Evolutionary conservation across 2,888 invertebrate genomes (phyloP), one percentile per base, ranked within the genome.

Genomic region (Brachypalpus laphriformis): DNA sequence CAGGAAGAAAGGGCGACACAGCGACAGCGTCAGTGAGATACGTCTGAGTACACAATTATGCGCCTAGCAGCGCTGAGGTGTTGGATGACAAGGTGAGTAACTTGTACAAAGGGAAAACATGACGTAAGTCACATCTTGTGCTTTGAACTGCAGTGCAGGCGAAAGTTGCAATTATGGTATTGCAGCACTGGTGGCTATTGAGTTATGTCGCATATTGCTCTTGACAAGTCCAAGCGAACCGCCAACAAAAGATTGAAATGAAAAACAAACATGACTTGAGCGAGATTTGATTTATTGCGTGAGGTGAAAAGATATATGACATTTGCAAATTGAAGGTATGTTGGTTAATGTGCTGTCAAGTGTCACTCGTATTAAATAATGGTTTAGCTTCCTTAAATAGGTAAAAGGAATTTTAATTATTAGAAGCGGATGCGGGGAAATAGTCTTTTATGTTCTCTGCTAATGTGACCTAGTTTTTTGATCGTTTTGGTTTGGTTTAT

Each of bases 41-140:
- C 20, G 47, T 31, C 5, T 22, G 11, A 37, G 34, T 14, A 4
- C 16, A 28, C 57, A n/a, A n/a, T n/a, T 14, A 25, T 22, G 5
- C 7, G 28, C 16, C 18, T 20, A n/a, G 31, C 3, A n/a, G 16
- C 63, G 28, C 37, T 59, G 51, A 82, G 63, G 78, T 74, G 72
- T 74, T 78, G 56, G 61, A 68, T 49, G 82, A 72, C 72, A 78
- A 78, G 78, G 78, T 74, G 61, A 68, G 66, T 68, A 68, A 70
- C 72, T 63, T 66, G 59, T 66, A 45, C 40, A 61, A 71, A 77
- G 70, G 42, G 74, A 78, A 66, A 31, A 68, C 70, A 74, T 45
- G 81, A 56, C 68, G 68, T 75, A 81, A 81, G 75, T 54, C 45
- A 56, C 65, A 59, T 57, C 54, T 63, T 61, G 40, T 57, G 40